Evolutionary conservation across 2,797 vertebrate genomes (phyloP).

Genomic region (Protosalanx chinensis): DNA sequence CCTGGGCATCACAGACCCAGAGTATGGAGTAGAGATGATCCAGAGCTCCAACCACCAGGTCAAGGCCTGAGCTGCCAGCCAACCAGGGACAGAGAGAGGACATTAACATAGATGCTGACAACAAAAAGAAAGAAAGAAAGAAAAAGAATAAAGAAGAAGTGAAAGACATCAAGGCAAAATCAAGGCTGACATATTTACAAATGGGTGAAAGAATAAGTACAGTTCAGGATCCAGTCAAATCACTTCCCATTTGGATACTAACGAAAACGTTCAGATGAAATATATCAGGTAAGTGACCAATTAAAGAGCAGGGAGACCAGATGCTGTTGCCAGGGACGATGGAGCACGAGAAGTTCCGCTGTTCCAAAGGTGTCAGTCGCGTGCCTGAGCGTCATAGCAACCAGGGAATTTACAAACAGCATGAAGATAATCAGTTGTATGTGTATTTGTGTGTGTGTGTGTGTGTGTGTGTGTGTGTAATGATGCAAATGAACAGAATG

Average conservation of each 20-base stretch:
- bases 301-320: neutral
- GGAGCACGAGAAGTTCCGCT: neutral
- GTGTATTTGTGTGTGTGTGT: conserved; percentile 1
- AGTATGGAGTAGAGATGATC: conserved; percentile 58
- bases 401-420: neutral
- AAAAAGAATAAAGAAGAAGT: conserved; percentile 1
- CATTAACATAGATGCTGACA: too few relatives aligned
- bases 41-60: conserved; percentile 8
- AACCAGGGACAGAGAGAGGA: neutral
- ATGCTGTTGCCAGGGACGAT: too few relatives aligned
- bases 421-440: neutral
- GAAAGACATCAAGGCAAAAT: neutral
- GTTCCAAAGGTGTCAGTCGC: neutral
- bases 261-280: too few relatives aligned
- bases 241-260: neutral
- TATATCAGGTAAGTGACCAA: conserved; percentile 32
- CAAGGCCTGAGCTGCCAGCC: conserved; percentile 40
- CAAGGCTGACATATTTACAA: neutral
- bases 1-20: conserved; percentile 20
- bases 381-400: neutral
- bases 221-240: conserved; percentile 10
- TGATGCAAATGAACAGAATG: neutral
- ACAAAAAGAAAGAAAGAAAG: too few relatives aligned
- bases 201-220: neutral
- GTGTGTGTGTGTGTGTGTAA: conserved; percentile 7